phyloP scores from a whole-genome alignment of 2,888 invertebrate species.

The Apamea epomidion region DNA sequence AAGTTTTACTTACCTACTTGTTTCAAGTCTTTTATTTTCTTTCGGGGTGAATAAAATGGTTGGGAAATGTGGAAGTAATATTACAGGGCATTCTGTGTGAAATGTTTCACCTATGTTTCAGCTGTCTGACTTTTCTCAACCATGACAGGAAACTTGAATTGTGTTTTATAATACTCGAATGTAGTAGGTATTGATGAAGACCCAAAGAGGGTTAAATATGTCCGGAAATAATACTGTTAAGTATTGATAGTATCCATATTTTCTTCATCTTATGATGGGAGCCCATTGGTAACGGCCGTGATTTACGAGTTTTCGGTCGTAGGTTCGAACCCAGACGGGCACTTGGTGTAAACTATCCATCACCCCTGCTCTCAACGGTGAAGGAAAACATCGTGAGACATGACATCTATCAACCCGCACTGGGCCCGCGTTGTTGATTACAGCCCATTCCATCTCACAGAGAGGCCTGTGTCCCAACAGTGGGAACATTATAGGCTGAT shows the following conservation, averaged over 20 bases:
- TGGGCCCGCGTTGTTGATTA: neutral
- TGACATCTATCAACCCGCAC: neutral
- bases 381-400: neutral
- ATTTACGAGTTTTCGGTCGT: too few relatives aligned
- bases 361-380: neutral
- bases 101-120: slow-evolving; percentile 27
- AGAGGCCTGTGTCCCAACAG: neutral
- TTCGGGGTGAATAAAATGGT: slow-evolving; percentile 28
- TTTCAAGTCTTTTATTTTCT: slow-evolving; percentile 45
- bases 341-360: neutral
- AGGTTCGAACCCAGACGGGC: too few relatives aligned
- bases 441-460: neutral
- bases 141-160: neutral
- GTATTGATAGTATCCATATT: neutral
- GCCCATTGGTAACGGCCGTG: too few relatives aligned
- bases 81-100: slow-evolving; percentile 9
- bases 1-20: slow-evolving; percentile 40
- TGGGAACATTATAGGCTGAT: neutral
- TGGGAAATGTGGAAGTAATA: slow-evolving; percentile 26
- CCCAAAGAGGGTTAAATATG: too few relatives aligned
- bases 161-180: neutral
- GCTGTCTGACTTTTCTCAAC: slow-evolving; percentile 7
- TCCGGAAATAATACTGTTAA: neutral
- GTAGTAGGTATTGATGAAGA: neutral
- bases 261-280: neutral